A percentile compares a stretch with the other conserved stretches of the same genome.
Conservation (phyloP, 2,113 vertebrate genomes). For the Porphyrio hochstetteri region DNA sequence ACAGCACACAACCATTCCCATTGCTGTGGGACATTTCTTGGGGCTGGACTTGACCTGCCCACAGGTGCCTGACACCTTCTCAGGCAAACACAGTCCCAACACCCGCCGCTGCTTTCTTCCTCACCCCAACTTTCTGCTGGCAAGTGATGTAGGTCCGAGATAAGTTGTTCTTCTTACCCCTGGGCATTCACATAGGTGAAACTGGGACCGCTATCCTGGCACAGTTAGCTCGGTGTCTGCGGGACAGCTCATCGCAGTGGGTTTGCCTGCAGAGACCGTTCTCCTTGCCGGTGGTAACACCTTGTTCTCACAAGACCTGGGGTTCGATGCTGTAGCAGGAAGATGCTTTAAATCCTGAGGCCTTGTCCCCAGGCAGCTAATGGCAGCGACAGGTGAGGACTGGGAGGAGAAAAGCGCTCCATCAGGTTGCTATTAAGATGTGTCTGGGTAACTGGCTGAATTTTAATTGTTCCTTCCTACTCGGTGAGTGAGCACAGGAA, state of each 20-base stretch:
- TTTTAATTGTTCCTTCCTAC: slow-evolving; percentile 49
- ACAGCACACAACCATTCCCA: accelerated
- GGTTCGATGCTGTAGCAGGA: not conserved
- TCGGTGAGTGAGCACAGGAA: slow-evolving; percentile 13
- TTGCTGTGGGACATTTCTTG: not conserved
- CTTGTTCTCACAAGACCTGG: not conserved
- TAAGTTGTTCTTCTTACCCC: not conserved
- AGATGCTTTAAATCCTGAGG: not conserved
- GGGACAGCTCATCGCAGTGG: not conserved
- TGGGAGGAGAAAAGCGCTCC: not conserved
- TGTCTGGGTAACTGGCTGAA: not conserved
- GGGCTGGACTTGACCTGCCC: not conserved
- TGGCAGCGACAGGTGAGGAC: not conserved
- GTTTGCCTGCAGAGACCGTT: not conserved
- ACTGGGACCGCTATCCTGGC: not conserved
- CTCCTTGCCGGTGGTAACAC: not conserved
- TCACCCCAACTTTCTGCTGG: not conserved
- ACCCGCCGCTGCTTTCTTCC: not conserved
- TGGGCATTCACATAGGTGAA: not conserved
- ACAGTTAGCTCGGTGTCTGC: not conserved
- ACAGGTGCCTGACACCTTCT: not conserved
- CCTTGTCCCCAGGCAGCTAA: not conserved
- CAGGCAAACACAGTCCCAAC: not conserved
- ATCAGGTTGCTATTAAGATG: not conserved
- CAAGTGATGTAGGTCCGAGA: not conserved